These are phyloP conservation scores for Heptranchias perlo DNA, from an alignment of 2,113 vertebrate genomes.

Conservation along the genomic window DNA sequence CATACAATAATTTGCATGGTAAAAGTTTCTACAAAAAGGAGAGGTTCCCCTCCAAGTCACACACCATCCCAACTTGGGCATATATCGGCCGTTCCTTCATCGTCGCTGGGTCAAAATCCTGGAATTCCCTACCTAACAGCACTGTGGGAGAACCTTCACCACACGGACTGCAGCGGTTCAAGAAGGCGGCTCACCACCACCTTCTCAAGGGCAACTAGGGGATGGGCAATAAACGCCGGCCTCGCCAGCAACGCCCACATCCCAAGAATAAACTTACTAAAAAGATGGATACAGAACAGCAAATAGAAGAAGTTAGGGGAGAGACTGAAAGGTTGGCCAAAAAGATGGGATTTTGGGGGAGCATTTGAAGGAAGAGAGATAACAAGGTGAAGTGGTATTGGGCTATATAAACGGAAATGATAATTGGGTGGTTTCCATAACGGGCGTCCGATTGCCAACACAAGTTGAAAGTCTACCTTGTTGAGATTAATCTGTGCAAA, in stretches of 20 bases:
- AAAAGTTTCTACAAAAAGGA: conserved; percentile 43
- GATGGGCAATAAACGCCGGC: too few species aligned
- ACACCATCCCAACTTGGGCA: too few species aligned
- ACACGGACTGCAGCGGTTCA: too few species aligned
- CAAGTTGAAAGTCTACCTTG: neutral
- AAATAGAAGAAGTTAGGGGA: neutral
- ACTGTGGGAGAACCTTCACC: too few species aligned
- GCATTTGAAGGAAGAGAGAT: neutral
- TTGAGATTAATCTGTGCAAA: neutral
- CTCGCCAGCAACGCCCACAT: neutral
- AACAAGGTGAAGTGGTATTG: neutral
- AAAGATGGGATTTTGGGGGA: neutral
- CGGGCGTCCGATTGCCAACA: neutral
- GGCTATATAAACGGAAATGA: neutral
- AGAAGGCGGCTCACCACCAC: too few species aligned
- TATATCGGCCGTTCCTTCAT: too few species aligned
- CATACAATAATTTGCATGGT: conserved; percentile 46
- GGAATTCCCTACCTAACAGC: too few species aligned
- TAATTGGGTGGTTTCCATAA: neutral
- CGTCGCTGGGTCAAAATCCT: too few species aligned
- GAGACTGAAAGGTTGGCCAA: neutral
- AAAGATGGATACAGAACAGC: neutral
- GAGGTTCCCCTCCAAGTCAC: too few species aligned
- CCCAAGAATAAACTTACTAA: neutral
- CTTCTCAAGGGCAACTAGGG: too few species aligned